Evolutionary conservation across 2,113 vertebrate genomes (phyloP), one percentile per base, ranked within the genome.

Genomic region (Passer domesticus): DNA sequence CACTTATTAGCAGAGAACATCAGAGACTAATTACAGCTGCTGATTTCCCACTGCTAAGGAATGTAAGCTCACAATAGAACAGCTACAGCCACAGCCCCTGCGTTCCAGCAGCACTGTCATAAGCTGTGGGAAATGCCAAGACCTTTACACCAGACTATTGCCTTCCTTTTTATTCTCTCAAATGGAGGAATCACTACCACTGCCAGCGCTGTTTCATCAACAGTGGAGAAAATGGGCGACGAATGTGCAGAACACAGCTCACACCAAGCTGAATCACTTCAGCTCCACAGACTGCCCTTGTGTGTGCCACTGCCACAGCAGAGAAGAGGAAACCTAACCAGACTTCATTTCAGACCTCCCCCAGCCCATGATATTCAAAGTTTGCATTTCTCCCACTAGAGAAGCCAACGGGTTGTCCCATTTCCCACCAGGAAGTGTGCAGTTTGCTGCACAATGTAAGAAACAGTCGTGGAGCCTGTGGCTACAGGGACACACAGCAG

Each of bases 71-170:
- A 90, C 92, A 94, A 94, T 95, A 80, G 89, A 43, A 90, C 30
- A 83, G 75, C 85, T 95, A 35, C 31, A 95, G 92, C 52, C 76
- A 81, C 10, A 4, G 90, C 83, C 60, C 59, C 83, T 3, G 2
- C n/a, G 13, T 49, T 96, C 89, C 80, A 95, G 80, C 41, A 4
- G 81, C 3, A 0, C 74, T 92, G 83, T 91, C 92, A 84, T 60
- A 94, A 95, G 66, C 87, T 92, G 87, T 64, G 46, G 92, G 83
- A 96, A 85, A 92, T 91, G 92, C 89, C 95, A 97, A 87, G 92
- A 92, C 94, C 92, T 96, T 97, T 91, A 82, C 62, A 43, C 94
- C 39, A 94, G 69, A 92, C 81, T 81, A 49, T 1, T 68, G 93
- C 77, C 70, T 95, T 89, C 35, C 1, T 68, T 94, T 94, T 91